A percentile compares a stretch with the other conserved stretches of the same genome.
Evolutionary conservation across 2,797 vertebrate species (phyloP).

Genomic region (Rhinella marina): DNA sequence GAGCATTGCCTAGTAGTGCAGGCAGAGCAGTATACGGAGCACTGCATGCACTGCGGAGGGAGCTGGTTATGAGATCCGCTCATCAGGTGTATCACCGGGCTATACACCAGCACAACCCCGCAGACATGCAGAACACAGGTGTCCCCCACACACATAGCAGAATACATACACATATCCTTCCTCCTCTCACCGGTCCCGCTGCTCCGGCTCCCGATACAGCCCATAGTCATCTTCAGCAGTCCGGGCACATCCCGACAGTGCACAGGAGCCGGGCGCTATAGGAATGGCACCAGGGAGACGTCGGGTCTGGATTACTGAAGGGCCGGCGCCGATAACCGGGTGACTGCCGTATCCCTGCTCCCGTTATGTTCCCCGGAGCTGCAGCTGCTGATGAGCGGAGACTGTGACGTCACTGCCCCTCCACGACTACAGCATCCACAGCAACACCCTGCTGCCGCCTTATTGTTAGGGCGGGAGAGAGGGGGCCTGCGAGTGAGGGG

Average conservation of each 20-base stretch:
- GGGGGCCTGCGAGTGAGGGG: background rate
- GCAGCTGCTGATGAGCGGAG: slow-evolving; percentile 59
- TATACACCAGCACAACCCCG: slow-evolving; percentile 7
- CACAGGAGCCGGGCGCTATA: background rate
- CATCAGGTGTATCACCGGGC: slow-evolving; percentile 21
- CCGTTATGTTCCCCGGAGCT: slow-evolving; percentile 55
- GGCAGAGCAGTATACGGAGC: slow-evolving; percentile 3
- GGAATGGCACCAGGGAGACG: background rate
- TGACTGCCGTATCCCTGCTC: slow-evolving; percentile 23
- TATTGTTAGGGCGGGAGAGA: slow-evolving; percentile 37
- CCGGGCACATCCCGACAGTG: slow-evolving; percentile 42
- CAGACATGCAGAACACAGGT: slow-evolving; percentile 16
- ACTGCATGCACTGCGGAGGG: slow-evolving; percentile 37
- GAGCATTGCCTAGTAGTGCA: slow-evolving; percentile 24
- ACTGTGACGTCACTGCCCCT: slow-evolving; percentile 57
- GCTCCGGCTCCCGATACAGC: slow-evolving; percentile 75
- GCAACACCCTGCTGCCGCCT: slow-evolving; percentile 59
- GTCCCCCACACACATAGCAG: background rate
- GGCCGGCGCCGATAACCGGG: background rate
- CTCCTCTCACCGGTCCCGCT: slow-evolving; percentile 59
- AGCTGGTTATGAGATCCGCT: background rate
- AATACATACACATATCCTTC: background rate
- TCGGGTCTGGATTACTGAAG: background rate
- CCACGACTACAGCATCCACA: slow-evolving; percentile 55
- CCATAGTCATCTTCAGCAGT: slow-evolving; percentile 80